Base-by-base conservation (phyloP, 2,888 invertebrate species). In the Heliconius hortense region DNA sequence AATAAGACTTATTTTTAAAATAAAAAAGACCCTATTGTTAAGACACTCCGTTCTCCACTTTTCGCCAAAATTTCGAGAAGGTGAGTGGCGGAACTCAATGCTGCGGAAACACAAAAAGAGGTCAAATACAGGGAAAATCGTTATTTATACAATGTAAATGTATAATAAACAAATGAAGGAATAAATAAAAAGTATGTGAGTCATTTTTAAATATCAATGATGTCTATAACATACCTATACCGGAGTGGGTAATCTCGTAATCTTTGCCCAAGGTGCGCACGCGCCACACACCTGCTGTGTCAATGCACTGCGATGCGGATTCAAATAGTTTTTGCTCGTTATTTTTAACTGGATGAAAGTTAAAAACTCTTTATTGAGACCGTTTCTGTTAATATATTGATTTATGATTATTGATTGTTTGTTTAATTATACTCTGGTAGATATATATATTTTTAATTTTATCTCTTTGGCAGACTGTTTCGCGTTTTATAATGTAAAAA, bases 281-380 rank as follows among this genome's bases (percentile, higher is more conserved):
- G 83, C 81, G 85, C 82, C 82, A 77, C 79, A 73, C 87, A 86
- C 85, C 86, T 86, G 87, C 87, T 78, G 83, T 81, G 88, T 88
- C 87, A 85, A 84, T 81, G 87, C 80, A 85, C 85, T 77, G 72
- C 73, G 78, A 81, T 77, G 72, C 74, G 78, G 82, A 82, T 81
- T 81, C 81, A 78, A 74, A 60, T 74, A 67, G 78, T 78, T 78
- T 78, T 78, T 78, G 78, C 78, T 78, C 78, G 74, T 78, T 78
- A 78, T 75, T 77, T 75, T 64, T 68, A 60, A 77, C 68, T 73
- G 73, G 64, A 66, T 72, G 56, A 72, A 72, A 72, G 53, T 72
- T 59, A 72, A 67, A 66, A 66, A 75, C 60, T 39, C 35, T 28
- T 63, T 67, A 8, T 60, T 67, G 28, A 26, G n/a, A 43, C 31